Percentiles rank a stretch among this genome's conserved stretches.
Conservation (phyloP, 1,140 invertebrate genomes). For the Potamilus streckersoni region DNA sequence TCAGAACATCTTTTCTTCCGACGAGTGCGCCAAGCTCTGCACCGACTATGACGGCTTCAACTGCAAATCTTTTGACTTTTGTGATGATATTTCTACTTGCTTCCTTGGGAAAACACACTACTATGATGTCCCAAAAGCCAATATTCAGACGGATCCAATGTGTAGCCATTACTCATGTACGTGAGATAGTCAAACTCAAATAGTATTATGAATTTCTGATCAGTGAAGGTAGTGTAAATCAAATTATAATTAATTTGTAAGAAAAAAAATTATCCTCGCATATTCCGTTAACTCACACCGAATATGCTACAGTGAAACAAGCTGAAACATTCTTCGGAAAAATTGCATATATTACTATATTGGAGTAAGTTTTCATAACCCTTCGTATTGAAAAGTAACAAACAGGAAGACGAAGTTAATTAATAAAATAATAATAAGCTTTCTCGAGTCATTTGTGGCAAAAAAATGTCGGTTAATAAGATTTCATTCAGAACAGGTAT, state of each 20-base stretch:
- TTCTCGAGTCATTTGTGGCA: too few relatives aligned
- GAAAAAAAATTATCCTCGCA: not conserved
- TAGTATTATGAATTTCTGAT: not conserved
- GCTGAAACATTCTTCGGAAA: not conserved
- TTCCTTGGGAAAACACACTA: slow-evolving; percentile 49
- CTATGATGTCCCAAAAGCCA: slow-evolving; percentile 46
- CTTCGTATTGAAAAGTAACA: too few relatives aligned
- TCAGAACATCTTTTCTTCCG: slow-evolving; percentile 46
- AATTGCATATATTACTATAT: not conserved
- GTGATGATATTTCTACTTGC: slow-evolving; percentile 49
- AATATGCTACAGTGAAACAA: not conserved
- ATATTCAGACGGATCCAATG: slow-evolving; percentile 38
- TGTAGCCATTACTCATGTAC: slow-evolving; percentile 57
- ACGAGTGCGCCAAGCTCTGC: slow-evolving; percentile 53
- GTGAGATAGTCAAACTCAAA: slow-evolving; percentile 9
- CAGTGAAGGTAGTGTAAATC: not conserved
- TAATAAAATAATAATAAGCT: too few relatives aligned
- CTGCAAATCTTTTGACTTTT: slow-evolving; percentile 60
- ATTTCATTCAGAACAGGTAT: too few relatives aligned
- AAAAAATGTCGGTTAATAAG: too few relatives aligned
- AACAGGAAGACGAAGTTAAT: too few relatives aligned
- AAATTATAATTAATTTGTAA: not conserved
- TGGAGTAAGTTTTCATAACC: not conserved
- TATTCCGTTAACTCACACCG: not conserved
- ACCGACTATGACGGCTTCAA: slow-evolving; percentile 45